Evolutionary conservation across 2,888 invertebrate species (phyloP), one percentile per base, ranked within the genome.

Genomic region (Drosophila mimetica): DNA sequence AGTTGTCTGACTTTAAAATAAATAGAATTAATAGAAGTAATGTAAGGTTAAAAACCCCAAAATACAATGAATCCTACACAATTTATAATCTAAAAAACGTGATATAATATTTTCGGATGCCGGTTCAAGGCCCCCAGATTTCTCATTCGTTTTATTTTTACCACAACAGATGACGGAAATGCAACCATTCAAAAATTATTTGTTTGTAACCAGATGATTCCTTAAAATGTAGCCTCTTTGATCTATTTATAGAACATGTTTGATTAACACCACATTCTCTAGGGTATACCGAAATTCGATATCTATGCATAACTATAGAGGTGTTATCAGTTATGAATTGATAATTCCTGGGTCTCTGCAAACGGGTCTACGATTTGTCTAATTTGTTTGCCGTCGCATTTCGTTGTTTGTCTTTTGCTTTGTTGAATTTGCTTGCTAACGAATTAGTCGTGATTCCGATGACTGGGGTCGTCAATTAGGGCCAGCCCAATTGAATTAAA

Each of bases 351-450:
- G 36, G 8, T 20, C 28, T 59, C 69, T 75, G 74, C 22, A 63
- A 71, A 58, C 57, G 66, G 65, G 70, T 52, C 51, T 54, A 52
- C n/a, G 42, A 54, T 48, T 42, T 50, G 55, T 52, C 53, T 39
- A 52, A 72, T 79, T 65, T 72, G 63, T 74, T 77, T 73, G 54
- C 64, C 14, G 54, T 58, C 63, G 74, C 74, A 64, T 74, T 77
- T 61, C 46, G 42, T 51, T 76, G 66, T 78, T 77, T 80, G 76
- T 32, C 42, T 71, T 54, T 42, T 42, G 57, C 52, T 59, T 58
- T 74, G 64, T 66, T 51, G 51, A 60, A 71, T 85, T 79, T 79
- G 71, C 73, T 72, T 75, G 75, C 74, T 75, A 70, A 81, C 79
- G 64, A 83, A 72, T 78, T 75, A 76, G 69, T 77, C 75, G 76